A percentile compares a stretch with the other conserved stretches of the same genome.
Evolutionary conservation across 1,140 invertebrate species (phyloP).

Genomic region (Penaeus chinensis): DNA sequence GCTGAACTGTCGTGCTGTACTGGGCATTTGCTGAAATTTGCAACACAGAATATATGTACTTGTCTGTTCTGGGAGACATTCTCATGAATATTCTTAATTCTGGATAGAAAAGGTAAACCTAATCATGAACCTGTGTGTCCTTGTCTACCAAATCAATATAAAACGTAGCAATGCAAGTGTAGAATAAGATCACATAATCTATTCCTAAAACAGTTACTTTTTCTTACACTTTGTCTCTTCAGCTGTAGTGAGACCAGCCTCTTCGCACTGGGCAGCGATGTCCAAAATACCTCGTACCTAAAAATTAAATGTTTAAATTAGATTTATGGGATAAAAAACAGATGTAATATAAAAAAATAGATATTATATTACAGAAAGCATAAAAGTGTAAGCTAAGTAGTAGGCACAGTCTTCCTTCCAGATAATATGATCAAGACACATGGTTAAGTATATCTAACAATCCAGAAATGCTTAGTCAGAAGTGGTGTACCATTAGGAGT

Average conservation of each 20-base stretch:
- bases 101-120: too few relatives aligned
- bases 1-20: constrained; percentile 63
- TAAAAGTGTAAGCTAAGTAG: not conserved
- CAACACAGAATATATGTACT: not conserved
- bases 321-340: not conserved
- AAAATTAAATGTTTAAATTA: not conserved
- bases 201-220: not conserved
- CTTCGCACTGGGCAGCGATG: constrained; percentile 63
- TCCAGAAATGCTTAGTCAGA: too few relatives aligned
- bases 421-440: too few relatives aligned
- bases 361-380: not conserved
- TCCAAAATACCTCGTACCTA: constrained; percentile 63
- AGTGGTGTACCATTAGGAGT: too few relatives aligned
- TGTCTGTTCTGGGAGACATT: too few relatives aligned
- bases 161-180: not conserved
- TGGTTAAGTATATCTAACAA: too few relatives aligned
- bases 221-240: constrained; percentile 63
- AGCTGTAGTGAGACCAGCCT: constrained; percentile 62
- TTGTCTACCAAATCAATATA: too few relatives aligned
- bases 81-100: too few relatives aligned
- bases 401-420: too few relatives aligned
- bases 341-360: not conserved
- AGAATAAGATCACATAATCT: not conserved
- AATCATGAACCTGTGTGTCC: too few relatives aligned
- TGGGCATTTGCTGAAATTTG: constrained; percentile 60